Percentiles rank a stretch among this genome's conserved stretches.
Evolutionary conservation across 2,797 vertebrate genomes (phyloP).

Genomic region (Allenopithecus nigroviridis): DNA sequence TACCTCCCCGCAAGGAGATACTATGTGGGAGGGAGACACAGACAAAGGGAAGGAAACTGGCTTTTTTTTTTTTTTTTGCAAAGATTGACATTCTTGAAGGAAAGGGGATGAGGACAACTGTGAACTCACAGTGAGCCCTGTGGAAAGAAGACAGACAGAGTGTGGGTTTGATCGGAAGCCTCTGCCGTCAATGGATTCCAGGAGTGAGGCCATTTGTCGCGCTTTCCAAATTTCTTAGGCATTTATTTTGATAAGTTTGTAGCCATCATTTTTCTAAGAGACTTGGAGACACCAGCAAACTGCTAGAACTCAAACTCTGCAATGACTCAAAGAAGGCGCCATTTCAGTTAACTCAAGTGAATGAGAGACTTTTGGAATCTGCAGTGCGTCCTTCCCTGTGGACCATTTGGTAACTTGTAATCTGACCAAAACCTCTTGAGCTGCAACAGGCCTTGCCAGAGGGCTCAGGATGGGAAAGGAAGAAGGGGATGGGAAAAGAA

Average conservation of each 20-base stretch:
- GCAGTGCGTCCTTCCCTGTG: not conserved
- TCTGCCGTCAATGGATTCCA: not conserved
- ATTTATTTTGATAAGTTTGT: not conserved
- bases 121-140: not conserved
- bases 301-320: not conserved
- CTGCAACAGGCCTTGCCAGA: not conserved
- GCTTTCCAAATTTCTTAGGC: not conserved
- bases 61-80: not conserved
- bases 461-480: not conserved
- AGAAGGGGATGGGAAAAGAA: not conserved
- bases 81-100: not conserved
- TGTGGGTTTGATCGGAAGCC: not conserved
- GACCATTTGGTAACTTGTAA: not conserved
- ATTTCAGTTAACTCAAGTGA: not conserved
- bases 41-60: not conserved
- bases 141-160: not conserved
- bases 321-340: not conserved
- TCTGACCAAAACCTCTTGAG: not conserved
- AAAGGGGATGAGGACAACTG: not conserved
- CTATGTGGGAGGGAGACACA: fast-evolving
- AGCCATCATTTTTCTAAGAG: not conserved
- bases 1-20: not conserved
- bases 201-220: not conserved
- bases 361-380: not conserved
- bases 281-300: not conserved